phyloP scores from a whole-genome alignment of 1,140 invertebrate species.

The Halyomorpha halys region DNA sequence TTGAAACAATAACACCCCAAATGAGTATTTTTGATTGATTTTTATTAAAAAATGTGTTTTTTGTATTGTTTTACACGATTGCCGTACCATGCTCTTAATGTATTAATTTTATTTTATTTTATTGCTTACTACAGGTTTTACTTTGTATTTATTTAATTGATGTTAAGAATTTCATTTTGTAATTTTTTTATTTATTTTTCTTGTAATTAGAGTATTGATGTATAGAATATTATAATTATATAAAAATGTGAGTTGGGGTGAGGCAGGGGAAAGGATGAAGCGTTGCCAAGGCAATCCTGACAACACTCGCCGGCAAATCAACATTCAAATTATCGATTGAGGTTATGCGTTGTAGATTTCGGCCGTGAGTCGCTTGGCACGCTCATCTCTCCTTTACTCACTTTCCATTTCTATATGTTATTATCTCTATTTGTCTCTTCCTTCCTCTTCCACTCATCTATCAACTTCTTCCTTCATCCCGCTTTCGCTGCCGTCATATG shows the following conservation, averaged over 20 bases:
- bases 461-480: no score
- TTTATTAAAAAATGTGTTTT: not conserved
- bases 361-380: conserved; percentile 2
- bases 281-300: conserved; percentile 16
- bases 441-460: no score
- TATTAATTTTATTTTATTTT: not conserved
- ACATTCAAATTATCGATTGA: conserved; percentile 7
- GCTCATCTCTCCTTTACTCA: conserved; percentile 1
- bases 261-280: conserved; percentile 5
- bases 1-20: not conserved
- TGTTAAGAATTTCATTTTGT: conserved; percentile 1
- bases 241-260: conserved; percentile 4
- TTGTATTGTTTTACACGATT: not conserved
- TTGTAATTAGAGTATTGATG: not conserved
- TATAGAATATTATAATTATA: not conserved
- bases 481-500: no score
- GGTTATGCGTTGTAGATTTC: not conserved
- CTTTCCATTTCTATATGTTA: no score
- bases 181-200: not conserved
- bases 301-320: conserved; percentile 14
- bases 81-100: not conserved
- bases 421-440: no score
- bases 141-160: not conserved
- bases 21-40: not conserved
- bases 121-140: not conserved